Percentiles rank a stretch among this genome's conserved stretches.
Conservation (phyloP, 1,140 invertebrate genomes). For the Sinella curviseta region DNA sequence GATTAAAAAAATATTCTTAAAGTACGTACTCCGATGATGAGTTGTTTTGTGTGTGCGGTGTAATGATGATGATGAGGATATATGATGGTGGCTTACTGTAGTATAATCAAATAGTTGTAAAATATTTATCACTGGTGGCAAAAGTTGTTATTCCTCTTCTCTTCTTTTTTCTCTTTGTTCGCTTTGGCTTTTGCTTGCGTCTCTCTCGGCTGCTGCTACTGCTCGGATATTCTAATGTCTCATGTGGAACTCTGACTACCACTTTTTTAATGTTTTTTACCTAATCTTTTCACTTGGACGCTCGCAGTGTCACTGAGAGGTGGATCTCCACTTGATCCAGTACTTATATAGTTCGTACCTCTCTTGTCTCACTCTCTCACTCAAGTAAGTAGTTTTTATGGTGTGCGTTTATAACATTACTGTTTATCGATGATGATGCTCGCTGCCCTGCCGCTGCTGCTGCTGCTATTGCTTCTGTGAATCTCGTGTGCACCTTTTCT, state of each 20-base stretch:
- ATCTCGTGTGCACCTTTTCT: not conserved
- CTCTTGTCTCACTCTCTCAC: not conserved
- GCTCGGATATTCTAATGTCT: not conserved
- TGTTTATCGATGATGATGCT: not conserved
- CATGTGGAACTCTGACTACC: not conserved
- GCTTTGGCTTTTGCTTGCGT: too few relatives aligned
- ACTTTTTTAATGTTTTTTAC: slow-evolving; percentile 13
- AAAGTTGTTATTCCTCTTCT: not conserved
- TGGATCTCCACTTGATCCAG: slow-evolving; percentile 11
- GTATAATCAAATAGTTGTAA: not conserved
- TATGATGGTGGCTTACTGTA: not conserved
- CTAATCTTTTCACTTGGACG: slow-evolving; percentile 36
- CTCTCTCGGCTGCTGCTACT: too few relatives aligned
- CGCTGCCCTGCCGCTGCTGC: not conserved
- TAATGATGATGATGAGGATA: too few relatives aligned
- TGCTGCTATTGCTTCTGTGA: not conserved
- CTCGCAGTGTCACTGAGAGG: slow-evolving; percentile 34
- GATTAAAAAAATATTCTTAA: not conserved
- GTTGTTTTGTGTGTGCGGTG: too few relatives aligned
- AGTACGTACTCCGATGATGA: not conserved
- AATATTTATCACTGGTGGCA: not conserved
- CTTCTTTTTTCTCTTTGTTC: too few relatives aligned
- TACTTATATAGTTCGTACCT: slow-evolving; percentile 31
- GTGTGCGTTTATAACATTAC: not conserved
- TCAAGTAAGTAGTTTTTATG: not conserved